Evolutionary conservation across 1,140 invertebrate genomes (phyloP), one percentile per base, ranked within the genome.

Genomic region (Nymphalis io): DNA sequence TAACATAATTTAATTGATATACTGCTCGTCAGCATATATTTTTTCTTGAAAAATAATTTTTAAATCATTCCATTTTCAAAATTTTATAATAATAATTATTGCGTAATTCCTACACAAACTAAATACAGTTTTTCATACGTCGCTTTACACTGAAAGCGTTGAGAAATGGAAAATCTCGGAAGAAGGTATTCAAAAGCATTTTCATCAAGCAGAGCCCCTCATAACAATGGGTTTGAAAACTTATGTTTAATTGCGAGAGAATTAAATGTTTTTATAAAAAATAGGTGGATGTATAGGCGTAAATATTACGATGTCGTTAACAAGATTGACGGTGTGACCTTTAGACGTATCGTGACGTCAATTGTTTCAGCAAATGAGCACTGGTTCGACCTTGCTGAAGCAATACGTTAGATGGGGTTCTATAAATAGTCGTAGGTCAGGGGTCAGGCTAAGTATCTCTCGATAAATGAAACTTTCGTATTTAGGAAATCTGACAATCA

Each of bases 401-500:
- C 80, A 70, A 78, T 85, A 78, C 73, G 68, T 73, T 80, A 76
- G 82, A 82, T 82, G 78, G 80, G 71, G 72, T 46, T 82, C 87
- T 90, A 90, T 85, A 90, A 84, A 89, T 89, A 90, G 60, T 72
- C 72, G 77, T 84, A 85, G 86, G 88, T 88, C 82, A 89, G 74
- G 76, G 87, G 85, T 89, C 79, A 84, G 68, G 39, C 57, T 71
- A 57, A 20, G 58, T 55, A 58, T 46, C 39, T 60, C 53, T 61
- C 44, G 33, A 59, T 60, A 59, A 59, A 48, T 58, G 60, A 60
- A 64, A 70, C 61, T 16, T 16, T 42, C 44, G 33, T 53, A 39
- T 18, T 20, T 23, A 61, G 11, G n/a, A 42, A 18, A 46, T 27
- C n/a, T n/a, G n/a, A n/a, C n/a, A n/a, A 10, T 21, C 40, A 15